These are phyloP conservation scores for Drosophila erecta DNA, from an alignment of 1,140 invertebrate species.

Conservation along the genomic window DNA sequence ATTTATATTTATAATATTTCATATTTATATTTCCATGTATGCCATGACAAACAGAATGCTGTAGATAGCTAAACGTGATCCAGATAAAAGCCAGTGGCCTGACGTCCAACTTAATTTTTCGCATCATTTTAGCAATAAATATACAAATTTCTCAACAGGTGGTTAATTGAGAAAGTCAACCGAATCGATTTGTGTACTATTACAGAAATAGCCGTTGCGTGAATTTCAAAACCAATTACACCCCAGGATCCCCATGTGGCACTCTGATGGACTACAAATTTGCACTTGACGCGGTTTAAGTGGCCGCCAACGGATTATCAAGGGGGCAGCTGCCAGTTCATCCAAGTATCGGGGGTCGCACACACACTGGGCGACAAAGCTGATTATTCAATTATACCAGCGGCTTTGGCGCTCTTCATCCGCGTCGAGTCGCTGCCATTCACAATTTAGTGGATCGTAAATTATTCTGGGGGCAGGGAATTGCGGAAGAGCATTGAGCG, in stretches of 20 bases:
- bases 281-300: conserved; percentile 52
- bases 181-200: conserved; percentile 19
- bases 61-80: conserved; percentile 17
- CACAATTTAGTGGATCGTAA: conserved; percentile 62
- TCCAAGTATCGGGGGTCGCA: conserved; percentile 38
- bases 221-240: conserved; percentile 52
- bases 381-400: conserved; percentile 80
- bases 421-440: conserved; percentile 48
- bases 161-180: conserved; percentile 52
- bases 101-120: not conserved
- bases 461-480: conserved; percentile 36
- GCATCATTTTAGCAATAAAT: conserved; percentile 49
- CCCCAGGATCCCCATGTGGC: conserved; percentile 30
- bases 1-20: not conserved
- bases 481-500: conserved; percentile 54
- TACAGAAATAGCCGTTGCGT: conserved; percentile 54
- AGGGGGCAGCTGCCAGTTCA: not conserved
- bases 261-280: conserved; percentile 76
- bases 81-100: not conserved
- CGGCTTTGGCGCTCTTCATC: conserved; percentile 67
- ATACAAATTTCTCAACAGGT: conserved; percentile 38
- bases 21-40: not conserved
- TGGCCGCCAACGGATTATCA: conserved; percentile 4
- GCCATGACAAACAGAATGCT: no score
- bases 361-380: conserved; percentile 59